A percentile compares a stretch with the other conserved stretches of the same genome.
Evolutionary conservation across 2,113 vertebrate species (phyloP).

Genomic region (Poecilia latipinna): DNA sequence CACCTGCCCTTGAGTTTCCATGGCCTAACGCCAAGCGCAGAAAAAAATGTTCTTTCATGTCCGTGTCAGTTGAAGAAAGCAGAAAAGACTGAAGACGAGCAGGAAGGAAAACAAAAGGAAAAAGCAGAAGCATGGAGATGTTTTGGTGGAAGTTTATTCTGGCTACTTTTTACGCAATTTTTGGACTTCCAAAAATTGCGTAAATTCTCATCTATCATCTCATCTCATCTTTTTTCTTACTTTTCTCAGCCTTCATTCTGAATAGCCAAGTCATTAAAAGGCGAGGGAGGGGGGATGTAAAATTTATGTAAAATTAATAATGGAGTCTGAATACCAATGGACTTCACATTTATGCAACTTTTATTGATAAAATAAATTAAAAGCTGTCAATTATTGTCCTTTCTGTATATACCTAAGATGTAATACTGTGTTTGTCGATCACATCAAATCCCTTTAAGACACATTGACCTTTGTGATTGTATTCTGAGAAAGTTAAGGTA

Average conservation of each 20-base stretch:
- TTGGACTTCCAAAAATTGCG: constrained; percentile 1
- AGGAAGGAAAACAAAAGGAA: not conserved
- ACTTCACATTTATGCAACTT: not conserved
- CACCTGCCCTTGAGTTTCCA: constrained; percentile 40
- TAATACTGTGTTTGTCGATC: not conserved
- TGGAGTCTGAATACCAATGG: not conserved
- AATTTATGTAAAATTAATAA: too few species aligned
- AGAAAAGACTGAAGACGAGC: constrained; percentile 19
- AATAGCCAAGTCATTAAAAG: constrained; percentile 49
- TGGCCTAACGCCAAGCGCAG: constrained; percentile 52
- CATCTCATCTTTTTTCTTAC: constrained; percentile 13
- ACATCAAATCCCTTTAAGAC: not conserved
- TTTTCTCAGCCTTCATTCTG: constrained; percentile 26
- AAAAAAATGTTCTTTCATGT: constrained; percentile 48
- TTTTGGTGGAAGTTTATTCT: constrained; percentile 17
- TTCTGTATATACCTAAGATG: not conserved
- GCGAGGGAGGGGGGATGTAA: too few species aligned
- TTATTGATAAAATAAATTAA: not conserved
- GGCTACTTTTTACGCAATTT: constrained; percentile 23
- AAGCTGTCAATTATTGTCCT: not conserved
- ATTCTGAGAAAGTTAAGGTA: not conserved
- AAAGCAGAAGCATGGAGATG: constrained; percentile 21
- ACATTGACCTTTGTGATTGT: not conserved
- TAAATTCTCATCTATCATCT: not conserved
- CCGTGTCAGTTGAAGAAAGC: constrained; percentile 23